Evolutionary conservation across 1,140 invertebrate species (phyloP).

Genomic region (Trinorchestia longiramus): DNA sequence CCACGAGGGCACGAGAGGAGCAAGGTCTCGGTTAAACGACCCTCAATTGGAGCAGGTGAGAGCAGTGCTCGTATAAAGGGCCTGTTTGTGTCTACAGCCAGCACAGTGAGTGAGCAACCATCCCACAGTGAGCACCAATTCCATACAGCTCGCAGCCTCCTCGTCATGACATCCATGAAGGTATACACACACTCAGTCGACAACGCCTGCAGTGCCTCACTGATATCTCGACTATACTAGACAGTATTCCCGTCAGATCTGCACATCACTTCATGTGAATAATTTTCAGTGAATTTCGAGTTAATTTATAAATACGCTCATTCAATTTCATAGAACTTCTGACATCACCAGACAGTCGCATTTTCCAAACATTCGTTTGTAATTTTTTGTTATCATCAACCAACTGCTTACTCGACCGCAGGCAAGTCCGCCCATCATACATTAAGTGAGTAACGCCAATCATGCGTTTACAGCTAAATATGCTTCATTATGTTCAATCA

Average conservation of each 20-base stretch:
- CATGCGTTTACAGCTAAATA: background rate
- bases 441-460: background rate
- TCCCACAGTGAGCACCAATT: background rate
- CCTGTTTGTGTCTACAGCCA: background rate
- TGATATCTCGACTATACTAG: background rate
- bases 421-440: background rate
- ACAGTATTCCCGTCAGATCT: background rate
- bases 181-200: background rate
- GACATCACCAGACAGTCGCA: background rate
- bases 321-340: background rate
- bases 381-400: background rate
- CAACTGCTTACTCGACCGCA: background rate
- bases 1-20: slow-evolving; percentile 2
- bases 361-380: background rate
- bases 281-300: background rate
- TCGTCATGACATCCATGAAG: background rate
- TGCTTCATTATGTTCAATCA: background rate
- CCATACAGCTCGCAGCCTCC: slow-evolving; percentile 13
- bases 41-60: slow-evolving; percentile 51
- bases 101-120: slow-evolving; percentile 40
- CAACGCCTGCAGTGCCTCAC: background rate
- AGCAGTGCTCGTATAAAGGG: slow-evolving; percentile 20
- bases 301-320: too few species aligned
- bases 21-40: slow-evolving; percentile 47
- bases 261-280: background rate